phyloP scores from a whole-genome alignment of 2,797 vertebrate genomes.

The Gallinago stenura region DNA sequence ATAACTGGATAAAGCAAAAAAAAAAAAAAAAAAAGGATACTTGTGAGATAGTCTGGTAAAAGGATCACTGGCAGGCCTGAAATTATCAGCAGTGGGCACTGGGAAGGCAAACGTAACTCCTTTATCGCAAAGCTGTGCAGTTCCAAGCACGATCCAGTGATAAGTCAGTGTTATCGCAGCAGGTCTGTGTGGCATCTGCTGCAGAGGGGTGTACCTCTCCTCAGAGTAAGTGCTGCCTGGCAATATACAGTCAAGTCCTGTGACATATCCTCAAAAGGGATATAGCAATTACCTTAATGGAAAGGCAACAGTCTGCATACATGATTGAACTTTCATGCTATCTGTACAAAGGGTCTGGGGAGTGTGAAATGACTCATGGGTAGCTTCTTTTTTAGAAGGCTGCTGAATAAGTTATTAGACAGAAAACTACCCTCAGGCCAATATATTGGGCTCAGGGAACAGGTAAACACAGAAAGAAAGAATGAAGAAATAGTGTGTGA shows the following conservation, averaged over 20 bases:
- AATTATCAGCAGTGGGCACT: not conserved
- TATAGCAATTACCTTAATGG: conserved; percentile 10
- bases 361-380: conserved; percentile 12
- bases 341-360: not conserved
- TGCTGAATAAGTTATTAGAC: conserved; percentile 32
- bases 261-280: not conserved
- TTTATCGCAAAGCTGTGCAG: not conserved
- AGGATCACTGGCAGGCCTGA: not conserved
- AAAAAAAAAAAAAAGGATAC: not conserved
- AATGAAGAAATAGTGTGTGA: not conserved
- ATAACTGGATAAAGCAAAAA: not conserved
- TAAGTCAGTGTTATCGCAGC: not conserved
- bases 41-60: not conserved
- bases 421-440: not conserved
- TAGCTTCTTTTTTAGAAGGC: conserved; percentile 12
- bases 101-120: not conserved
- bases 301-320: conserved; percentile 46
- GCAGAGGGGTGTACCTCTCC: not conserved
- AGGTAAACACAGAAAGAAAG: not conserved
- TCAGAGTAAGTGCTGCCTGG: not conserved
- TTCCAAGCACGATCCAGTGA: not conserved
- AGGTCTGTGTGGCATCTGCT: not conserved
- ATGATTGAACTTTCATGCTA: not conserved
- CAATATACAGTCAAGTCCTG: not conserved
- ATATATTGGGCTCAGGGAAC: not conserved